Evolutionary conservation across 2,797 vertebrate genomes (phyloP).

Genomic region (Gobionotothen gibberifrons): DNA sequence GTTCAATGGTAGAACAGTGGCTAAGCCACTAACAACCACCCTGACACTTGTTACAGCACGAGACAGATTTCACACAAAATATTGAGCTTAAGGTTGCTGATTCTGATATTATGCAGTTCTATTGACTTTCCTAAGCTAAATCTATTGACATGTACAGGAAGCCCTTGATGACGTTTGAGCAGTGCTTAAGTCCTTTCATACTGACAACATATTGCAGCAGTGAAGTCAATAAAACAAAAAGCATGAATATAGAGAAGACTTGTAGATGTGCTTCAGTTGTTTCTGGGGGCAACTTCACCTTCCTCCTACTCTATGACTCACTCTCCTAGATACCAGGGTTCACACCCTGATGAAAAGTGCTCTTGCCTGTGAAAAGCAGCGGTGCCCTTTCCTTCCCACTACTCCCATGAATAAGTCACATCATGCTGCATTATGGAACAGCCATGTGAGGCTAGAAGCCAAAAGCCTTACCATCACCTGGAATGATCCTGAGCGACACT

Average conservation of each 20-base stretch:
- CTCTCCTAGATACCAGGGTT: slow-evolving; percentile 47
- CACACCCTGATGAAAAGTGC: slow-evolving; percentile 58
- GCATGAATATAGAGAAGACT: background rate
- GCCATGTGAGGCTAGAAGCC: slow-evolving; percentile 32
- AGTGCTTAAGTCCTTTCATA: slow-evolving; percentile 28
- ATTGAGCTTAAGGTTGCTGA: slow-evolving; percentile 21
- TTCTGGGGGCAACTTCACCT: slow-evolving; percentile 44
- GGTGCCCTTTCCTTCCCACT: slow-evolving; percentile 63
- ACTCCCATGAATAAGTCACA: slow-evolving; percentile 74
- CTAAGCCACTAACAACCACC: slow-evolving; percentile 10
- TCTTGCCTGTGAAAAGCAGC: slow-evolving; percentile 54
- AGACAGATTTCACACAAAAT: slow-evolving; percentile 34
- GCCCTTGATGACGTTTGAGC: slow-evolving; percentile 41
- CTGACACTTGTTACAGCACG: slow-evolving; percentile 12
- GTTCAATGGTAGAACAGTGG: slow-evolving; percentile 9
- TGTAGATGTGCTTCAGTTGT: slow-evolving; percentile 1
- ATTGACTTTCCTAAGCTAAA: slow-evolving; percentile 35
- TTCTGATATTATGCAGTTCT: slow-evolving; percentile 20
- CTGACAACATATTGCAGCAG: slow-evolving; percentile 32
- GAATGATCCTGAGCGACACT: slow-evolving; percentile 98
- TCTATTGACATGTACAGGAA: slow-evolving; percentile 44
- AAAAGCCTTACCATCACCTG: slow-evolving; percentile 91
- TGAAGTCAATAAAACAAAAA: slow-evolving; percentile 25
- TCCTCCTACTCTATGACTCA: slow-evolving; percentile 54
- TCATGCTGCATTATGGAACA: slow-evolving; percentile 65